Evolutionary conservation across 2,113 vertebrate species (phyloP), one percentile per base, ranked within the genome.

Genomic region (Brachyhypopomus occidentalis): DNA sequence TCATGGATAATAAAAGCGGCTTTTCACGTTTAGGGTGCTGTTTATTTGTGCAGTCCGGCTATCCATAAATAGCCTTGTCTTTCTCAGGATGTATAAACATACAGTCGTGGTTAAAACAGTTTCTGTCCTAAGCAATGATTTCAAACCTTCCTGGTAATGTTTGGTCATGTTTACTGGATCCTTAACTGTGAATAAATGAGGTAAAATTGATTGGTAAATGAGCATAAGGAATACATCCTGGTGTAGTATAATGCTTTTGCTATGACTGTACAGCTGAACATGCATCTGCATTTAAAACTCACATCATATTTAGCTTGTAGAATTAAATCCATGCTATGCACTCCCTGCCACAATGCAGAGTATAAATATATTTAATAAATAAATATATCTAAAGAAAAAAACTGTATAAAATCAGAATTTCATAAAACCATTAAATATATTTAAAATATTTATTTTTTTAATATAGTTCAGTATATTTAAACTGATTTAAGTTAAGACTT

Each of bases 1-100:
- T 94, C 94, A 94, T 94, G 93, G 94, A 95, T 96, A 96, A 96
- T 97, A 96, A 97, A 96, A 96, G 95, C 92, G 94, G 96, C 96
- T 96, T 96, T 96, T 96, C 89, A 96, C 93, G 92, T 88, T 92
- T 93, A 92, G 91, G 92, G 89, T 88, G 86, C 92, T 96, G 96
- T 97, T 98, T 98, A 97, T 98, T 98, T 97, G 94, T 96, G 93
- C 94, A 96, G 93, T 95, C 95, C 94, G 92, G 90, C 94, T 96
- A 94, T 96, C 94, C 94, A 94, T 96, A 98, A 97, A 98, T 96
- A 97, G 92, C 95, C 91, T 45, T 94, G 94, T 95, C 95, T 94
- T 96, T 95, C 92, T 92, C 94, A 95, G 95, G 95, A 97, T 94
- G 95, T 93, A 95, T 96, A 97, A 97, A 98, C 95, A 97, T 91